Base-by-base conservation (phyloP, 2,888 invertebrate species). In the Allygus modestus region DNA sequence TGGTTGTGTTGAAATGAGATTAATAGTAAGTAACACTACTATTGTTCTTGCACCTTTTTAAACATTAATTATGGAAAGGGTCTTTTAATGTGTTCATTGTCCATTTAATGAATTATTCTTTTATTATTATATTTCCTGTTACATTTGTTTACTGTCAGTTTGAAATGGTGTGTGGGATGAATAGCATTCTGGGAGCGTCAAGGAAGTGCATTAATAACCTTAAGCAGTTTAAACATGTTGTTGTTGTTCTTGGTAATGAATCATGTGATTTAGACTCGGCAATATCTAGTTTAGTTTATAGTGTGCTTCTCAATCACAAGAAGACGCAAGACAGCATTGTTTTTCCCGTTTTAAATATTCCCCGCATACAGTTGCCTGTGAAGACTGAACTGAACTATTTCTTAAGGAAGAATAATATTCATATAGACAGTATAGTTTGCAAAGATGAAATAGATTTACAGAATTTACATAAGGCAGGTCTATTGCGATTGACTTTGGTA, bases 371-470 rank as follows among this genome's bases (percentile, higher is more conserved):
- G 0, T 65, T 37, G 5, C 65, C 73, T n/a, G 73, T 83, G 0
- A 83, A 83, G 75, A 83, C 83, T 31, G 83, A 83, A 75, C 51
- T 83, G 9, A 83, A 58, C 31, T 83, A 83, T 31, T 83, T 83
- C 83, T 37, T 83, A 2, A 83, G 51, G 43, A 33, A 26, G 7
- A 54, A 58, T 26, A 73, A 75, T 26, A 83, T 83, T 20, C 15
- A 20, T 33, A 31, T 54, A 31, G 41, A 83, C 28, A 33, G 20
- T 23, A 5, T 83, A 1, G 51, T 84, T 79, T 79, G n/a, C 75
- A 84, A 61, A 43, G 81, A 84, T 79, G 84, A 84, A n/a, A 81
- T 84, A n/a, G 71, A 84, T 54, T 51, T 84, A 12, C 7, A 4
- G 0, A 23, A 5, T 33, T 65, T 84, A 7, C 43, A 84, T n/a